Percentiles rank a stretch among this genome's conserved stretches.
These are phyloP conservation scores for Perdita meconis DNA, from an alignment of 2,888 invertebrate genomes.

Conservation along the genomic window DNA sequence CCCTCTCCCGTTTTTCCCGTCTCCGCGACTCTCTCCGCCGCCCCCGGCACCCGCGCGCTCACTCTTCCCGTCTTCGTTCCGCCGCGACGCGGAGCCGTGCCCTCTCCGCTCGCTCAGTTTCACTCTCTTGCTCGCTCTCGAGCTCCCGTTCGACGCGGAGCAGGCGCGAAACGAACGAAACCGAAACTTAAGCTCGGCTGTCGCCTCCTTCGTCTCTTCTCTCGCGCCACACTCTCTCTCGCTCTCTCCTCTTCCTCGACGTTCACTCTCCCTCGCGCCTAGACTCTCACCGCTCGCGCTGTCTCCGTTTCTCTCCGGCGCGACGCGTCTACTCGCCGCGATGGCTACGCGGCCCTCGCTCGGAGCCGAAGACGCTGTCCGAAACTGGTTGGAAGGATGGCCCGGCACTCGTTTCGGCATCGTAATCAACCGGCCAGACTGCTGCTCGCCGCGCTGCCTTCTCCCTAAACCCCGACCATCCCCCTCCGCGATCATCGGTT, in stretches of 20 bases:
- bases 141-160: conserved; percentile 64
- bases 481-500: conserved; percentile 49
- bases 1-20: conserved; percentile 18
- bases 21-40: conserved; percentile 9
- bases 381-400: conserved; percentile 70
- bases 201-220: conserved; percentile 57
- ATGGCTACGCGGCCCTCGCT: conserved; percentile 37
- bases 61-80: conserved; percentile 1
- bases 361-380: conserved; percentile 62
- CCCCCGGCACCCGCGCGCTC: too few species aligned
- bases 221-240: conserved; percentile 15
- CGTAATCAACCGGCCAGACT: conserved; percentile 70
- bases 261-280: not conserved
- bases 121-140: conserved; percentile 57
- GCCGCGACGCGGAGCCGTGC: not conserved
- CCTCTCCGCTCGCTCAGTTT: conserved; percentile 22
- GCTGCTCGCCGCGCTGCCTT: conserved; percentile 48
- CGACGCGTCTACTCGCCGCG: conserved; percentile 19
- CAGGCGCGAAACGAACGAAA: conserved; percentile 76
- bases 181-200: conserved; percentile 70
- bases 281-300: too few species aligned
- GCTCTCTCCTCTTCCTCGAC: not conserved
- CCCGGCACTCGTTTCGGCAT: conserved; percentile 70
- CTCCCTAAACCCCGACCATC: too few species aligned
- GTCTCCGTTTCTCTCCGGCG: conserved; percentile 12